Conservation (phyloP, 2,888 invertebrate genomes). For the Coenonympha arcania region DNA sequence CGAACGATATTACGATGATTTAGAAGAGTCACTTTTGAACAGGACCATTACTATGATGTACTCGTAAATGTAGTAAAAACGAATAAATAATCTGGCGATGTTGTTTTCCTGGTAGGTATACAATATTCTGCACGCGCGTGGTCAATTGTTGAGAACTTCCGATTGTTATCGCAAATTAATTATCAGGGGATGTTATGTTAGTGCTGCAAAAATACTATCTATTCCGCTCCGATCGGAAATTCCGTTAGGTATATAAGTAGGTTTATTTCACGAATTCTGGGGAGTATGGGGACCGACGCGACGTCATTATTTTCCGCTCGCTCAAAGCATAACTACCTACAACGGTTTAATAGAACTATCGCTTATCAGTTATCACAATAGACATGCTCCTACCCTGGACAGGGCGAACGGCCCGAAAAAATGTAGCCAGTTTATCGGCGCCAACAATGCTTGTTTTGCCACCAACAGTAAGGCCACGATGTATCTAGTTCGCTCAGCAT, state of each 20-base stretch:
- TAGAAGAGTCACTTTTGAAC: too few relatives aligned
- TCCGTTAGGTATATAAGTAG: slow-evolving; percentile 21
- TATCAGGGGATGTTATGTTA: slow-evolving; percentile 39
- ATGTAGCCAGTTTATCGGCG: too few relatives aligned
- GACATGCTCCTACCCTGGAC: too few relatives aligned
- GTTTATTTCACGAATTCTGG: slow-evolving; percentile 9
- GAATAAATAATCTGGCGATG: neutral
- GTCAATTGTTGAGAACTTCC: slow-evolving; percentile 27
- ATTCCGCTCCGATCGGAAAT: slow-evolving; percentile 28
- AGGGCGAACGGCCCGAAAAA: too few relatives aligned
- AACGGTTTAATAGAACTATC: too few relatives aligned
- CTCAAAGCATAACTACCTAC: neutral
- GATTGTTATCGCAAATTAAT: slow-evolving; percentile 40
- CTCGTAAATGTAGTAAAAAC: too few relatives aligned
- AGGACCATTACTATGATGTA: too few relatives aligned
- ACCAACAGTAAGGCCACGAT: too few relatives aligned
- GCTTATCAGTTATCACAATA: too few relatives aligned
- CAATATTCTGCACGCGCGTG: neutral
- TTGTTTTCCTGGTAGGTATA: neutral
- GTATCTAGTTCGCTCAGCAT: too few relatives aligned
- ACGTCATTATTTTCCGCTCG: neutral
- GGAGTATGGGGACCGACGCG: neutral
- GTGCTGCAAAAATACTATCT: slow-evolving; percentile 38
- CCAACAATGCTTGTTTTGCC: too few relatives aligned
- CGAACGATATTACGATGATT: too few relatives aligned